Evolutionary conservation across 2,888 invertebrate genomes (phyloP).

Genomic region (Ennomos quercinarius): DNA sequence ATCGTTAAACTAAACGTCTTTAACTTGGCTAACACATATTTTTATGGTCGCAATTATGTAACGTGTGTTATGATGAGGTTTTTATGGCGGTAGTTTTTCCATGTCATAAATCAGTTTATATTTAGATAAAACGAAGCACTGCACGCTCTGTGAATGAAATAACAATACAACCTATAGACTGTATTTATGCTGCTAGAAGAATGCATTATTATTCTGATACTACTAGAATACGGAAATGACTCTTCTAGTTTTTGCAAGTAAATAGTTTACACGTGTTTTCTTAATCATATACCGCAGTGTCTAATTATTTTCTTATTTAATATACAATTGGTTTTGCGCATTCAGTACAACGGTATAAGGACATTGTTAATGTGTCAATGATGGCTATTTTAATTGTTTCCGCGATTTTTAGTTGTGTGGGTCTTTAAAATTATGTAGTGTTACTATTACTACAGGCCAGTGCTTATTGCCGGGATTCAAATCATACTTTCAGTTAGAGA

Average conservation of each 20-base stretch:
- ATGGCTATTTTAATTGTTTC: no score
- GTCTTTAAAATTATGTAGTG: no score
- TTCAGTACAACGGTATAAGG: not conserved
- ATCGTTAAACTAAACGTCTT: no score
- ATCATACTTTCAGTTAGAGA: no score
- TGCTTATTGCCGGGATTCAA: no score
- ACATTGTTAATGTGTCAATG: not conserved
- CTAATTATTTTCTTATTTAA: not conserved
- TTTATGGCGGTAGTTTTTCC: not conserved
- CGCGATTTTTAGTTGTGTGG: no score
- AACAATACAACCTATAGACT: not conserved
- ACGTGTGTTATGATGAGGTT: not conserved
- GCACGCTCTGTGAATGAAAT: conserved; percentile 8
- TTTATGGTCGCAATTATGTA: no score
- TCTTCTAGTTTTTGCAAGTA: not conserved
- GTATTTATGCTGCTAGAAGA: no score
- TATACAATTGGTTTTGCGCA: not conserved
- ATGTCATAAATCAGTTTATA: conserved; percentile 6
- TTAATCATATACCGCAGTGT: not conserved
- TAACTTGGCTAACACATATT: no score
- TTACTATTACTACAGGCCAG: no score
- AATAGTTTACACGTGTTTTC: not conserved
- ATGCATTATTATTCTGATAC: not conserved
- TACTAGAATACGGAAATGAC: conserved; percentile 5
- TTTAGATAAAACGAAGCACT: conserved; percentile 8